Conservation (phyloP, 1,140 invertebrate genomes). For the Caenorhabditis latens region DNA sequence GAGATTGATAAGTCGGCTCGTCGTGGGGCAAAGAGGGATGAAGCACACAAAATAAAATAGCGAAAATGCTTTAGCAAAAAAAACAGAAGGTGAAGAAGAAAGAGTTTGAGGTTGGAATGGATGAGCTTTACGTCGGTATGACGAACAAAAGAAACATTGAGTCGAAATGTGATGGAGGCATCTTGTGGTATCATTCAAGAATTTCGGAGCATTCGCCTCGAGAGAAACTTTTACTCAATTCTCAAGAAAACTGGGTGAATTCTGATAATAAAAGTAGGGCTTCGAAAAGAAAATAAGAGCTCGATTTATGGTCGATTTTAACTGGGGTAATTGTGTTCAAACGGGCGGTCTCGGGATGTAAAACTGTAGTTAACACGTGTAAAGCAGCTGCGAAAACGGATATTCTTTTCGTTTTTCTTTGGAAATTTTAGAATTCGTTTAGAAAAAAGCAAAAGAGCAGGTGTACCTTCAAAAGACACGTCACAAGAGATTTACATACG, state of each 20-base stretch:
- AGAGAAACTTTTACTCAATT: no score
- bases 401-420: background rate
- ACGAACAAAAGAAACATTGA: constrained; percentile 46
- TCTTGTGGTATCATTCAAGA: background rate
- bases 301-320: constrained; percentile 6
- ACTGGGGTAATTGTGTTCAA: background rate
- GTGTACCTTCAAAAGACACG: background rate
- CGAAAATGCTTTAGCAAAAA: no score
- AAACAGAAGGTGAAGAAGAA: background rate
- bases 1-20: constrained; percentile 15
- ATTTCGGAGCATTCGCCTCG: no score
- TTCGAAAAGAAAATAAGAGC: background rate
- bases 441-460: background rate
- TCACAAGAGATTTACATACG: background rate
- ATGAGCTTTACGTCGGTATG: background rate
- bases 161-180: constrained; percentile 13
- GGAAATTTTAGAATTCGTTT: background rate
- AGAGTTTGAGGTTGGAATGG: constrained; percentile 21
- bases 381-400: constrained; percentile 21
- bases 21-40: background rate
- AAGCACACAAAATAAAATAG: background rate
- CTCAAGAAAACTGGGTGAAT: background rate
- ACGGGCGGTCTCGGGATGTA: background rate
- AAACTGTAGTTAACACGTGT: constrained; percentile 45
- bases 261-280: background rate